These are phyloP conservation scores for Oryzias sinensis DNA, from an alignment of 2,797 vertebrate genomes.

Conservation along the genomic window DNA sequence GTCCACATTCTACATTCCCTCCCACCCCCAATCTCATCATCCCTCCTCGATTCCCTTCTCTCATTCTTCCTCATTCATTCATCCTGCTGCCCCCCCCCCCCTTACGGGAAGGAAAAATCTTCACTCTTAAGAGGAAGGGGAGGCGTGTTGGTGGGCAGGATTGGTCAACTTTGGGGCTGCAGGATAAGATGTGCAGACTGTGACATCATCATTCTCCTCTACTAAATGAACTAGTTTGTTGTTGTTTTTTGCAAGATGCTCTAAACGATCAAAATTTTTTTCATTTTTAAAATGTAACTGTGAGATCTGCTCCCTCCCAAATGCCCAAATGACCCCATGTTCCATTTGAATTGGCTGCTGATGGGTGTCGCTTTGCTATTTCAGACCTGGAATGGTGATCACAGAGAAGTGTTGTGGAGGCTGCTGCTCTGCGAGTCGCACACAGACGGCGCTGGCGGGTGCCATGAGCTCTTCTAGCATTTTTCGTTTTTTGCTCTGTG, in stretches of 20 bases:
- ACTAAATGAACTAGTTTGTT: too few relatives aligned
- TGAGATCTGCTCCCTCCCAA: neutral
- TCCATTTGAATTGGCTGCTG: conserved; percentile 26
- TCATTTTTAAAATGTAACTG: neutral
- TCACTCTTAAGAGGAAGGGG: conserved; percentile 58
- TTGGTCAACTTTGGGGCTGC: conserved; percentile 13
- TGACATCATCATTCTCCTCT: conserved; percentile 31
- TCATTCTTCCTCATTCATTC: conserved; percentile 37
- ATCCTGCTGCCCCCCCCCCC: conserved; percentile 43
- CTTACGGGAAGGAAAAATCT: conserved; percentile 32
- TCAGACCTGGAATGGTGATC: conserved; percentile 19
- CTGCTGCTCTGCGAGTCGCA: conserved; percentile 32
- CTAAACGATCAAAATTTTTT: too few relatives aligned
- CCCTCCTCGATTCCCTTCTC: conserved; percentile 33
- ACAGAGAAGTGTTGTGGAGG: conserved; percentile 35
- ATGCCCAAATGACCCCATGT: conserved; percentile 20
- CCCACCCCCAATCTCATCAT: conserved; percentile 29
- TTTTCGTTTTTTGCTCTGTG: conserved; percentile 32
- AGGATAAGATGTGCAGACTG: conserved; percentile 7
- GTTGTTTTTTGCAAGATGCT: too few relatives aligned
- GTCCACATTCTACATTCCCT: conserved; percentile 9
- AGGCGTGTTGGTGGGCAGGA: conserved; percentile 1
- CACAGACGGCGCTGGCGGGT: conserved; percentile 23
- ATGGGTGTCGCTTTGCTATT: conserved; percentile 36
- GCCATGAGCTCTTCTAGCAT: conserved; percentile 25